A percentile compares a stretch with the other conserved stretches of the same genome.
phyloP scores from a whole-genome alignment of 2,113 vertebrate genomes.

The Sus scrofa region T2T-Sscrofa CM000820.6:76175501-76176000 shows the following conservation, averaged over 20 bases:
- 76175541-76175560: too few relatives aligned
- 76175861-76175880: not conserved
- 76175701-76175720: not conserved
- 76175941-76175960: not conserved
- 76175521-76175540: too few relatives aligned
- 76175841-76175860: not conserved
- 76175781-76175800: not conserved
- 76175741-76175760: not conserved
- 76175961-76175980: conserved; percentile 5
- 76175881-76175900: not conserved
- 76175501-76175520: too few relatives aligned
- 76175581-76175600: not conserved
- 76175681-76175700: not conserved
- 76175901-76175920: not conserved
- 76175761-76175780: not conserved
- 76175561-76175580: not conserved
- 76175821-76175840: not conserved
- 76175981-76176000: not conserved
- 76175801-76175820: not conserved
- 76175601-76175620: not conserved
- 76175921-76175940: not conserved
- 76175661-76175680: not conserved
- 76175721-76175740: not conserved
- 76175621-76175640: not conserved
- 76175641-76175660: not conserved